Evolutionary conservation across 2,113 vertebrate genomes (phyloP).

Genomic region (Neogale vison): DNA sequence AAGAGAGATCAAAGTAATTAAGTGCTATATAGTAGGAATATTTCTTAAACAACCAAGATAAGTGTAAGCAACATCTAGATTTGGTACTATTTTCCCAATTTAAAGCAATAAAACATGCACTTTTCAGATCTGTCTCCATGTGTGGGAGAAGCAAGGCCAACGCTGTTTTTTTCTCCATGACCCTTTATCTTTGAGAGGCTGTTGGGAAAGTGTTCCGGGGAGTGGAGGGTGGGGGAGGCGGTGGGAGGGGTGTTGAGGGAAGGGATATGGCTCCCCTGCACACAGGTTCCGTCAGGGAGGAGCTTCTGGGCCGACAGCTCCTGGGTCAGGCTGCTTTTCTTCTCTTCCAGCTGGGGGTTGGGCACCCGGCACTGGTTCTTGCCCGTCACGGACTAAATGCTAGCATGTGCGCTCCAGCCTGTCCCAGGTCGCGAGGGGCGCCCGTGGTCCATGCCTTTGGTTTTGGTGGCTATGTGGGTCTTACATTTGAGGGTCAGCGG

Average conservation of each 20-base stretch:
- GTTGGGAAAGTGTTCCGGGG: background rate
- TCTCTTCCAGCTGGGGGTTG: background rate
- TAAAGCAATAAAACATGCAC: background rate
- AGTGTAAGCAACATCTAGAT: background rate
- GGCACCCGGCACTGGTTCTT: background rate
- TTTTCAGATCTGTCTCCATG: background rate
- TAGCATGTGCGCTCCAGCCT: background rate
- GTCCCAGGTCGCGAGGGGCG: rapidly evolving
- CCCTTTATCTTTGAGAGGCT: background rate
- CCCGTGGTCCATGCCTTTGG: background rate
- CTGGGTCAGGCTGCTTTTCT: background rate
- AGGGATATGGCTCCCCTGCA: background rate
- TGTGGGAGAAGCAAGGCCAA: background rate
- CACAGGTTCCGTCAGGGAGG: background rate
- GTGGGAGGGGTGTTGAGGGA: background rate
- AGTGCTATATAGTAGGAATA: background rate
- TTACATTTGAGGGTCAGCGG: background rate
- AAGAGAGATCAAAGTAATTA: background rate
- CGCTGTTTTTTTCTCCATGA: too few species aligned
- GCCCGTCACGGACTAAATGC: background rate
- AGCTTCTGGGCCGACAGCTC: background rate
- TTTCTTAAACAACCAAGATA: background rate
- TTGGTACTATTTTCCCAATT: background rate
- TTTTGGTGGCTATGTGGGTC: background rate
- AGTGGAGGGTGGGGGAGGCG: background rate